These are phyloP conservation scores for Smittia aterrima DNA, from an alignment of 2,888 invertebrate genomes.

Conservation along the genomic window DNA sequence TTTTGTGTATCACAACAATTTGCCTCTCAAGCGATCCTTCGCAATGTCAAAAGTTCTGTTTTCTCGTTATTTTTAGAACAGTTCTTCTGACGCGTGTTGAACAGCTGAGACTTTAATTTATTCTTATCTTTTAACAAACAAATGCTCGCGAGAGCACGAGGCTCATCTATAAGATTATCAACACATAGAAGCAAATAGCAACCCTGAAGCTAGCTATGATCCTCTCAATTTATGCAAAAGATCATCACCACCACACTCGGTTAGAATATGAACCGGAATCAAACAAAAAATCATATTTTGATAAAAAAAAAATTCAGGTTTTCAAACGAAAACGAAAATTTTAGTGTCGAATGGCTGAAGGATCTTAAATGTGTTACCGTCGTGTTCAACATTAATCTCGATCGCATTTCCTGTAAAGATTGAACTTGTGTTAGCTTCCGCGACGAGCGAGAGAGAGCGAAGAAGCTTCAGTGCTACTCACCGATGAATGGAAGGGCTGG, in stretches of 20 bases:
- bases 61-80: no score
- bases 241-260: background rate
- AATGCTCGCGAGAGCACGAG: no score
- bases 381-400: constrained; percentile 60
- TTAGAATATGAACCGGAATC: constrained; percentile 9
- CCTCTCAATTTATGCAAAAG: background rate
- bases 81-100: no score
- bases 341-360: background rate
- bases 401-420: constrained; percentile 54
- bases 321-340: background rate
- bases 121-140: no score
- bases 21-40: no score
- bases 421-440: background rate
- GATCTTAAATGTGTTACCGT: constrained; percentile 51
- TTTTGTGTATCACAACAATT: no score
- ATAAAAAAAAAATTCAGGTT: background rate
- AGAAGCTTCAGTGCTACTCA: background rate
- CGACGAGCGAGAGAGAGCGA: background rate
- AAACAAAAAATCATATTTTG: background rate
- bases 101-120: no score
- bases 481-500: constrained; percentile 60
- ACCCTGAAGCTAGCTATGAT: no score
- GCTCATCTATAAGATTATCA: no score
- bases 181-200: no score
- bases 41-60: no score